phyloP scores from a whole-genome alignment of 2,113 vertebrate genomes.

The Dromiciops gliroides region DNA sequence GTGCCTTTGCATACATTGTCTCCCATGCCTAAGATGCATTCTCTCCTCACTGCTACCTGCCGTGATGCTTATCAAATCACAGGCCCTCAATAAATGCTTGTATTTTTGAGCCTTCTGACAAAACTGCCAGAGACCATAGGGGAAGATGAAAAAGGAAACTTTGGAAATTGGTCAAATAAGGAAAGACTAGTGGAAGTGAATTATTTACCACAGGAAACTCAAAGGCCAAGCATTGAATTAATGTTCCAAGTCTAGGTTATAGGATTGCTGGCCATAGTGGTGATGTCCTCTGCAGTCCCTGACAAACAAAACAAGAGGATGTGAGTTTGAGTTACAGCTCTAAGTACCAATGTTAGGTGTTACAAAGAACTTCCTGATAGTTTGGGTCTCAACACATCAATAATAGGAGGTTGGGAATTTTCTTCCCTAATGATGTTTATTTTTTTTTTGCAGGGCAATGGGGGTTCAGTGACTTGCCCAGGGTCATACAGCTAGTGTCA shows the following conservation, averaged over 20 bases:
- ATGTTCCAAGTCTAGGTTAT: background rate
- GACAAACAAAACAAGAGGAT: background rate
- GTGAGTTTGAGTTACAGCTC: background rate
- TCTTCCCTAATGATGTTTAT: too few relatives aligned
- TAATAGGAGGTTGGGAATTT: background rate
- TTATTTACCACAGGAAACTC: background rate
- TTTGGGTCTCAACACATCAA: background rate
- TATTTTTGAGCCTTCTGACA: background rate
- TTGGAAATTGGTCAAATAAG: slow-evolving; percentile 10
- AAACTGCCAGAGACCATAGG: slow-evolving; percentile 8
- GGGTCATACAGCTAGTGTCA: too few relatives aligned
- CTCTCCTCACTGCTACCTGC: background rate
- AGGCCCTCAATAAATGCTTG: background rate
- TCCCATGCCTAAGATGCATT: background rate
- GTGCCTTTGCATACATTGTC: background rate
- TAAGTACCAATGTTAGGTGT: background rate
- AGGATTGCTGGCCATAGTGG: background rate
- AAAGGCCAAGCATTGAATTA: background rate
- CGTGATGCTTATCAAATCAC: background rate
- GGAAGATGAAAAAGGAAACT: background rate
- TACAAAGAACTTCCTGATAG: background rate
- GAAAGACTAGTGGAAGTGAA: slow-evolving; percentile 25
- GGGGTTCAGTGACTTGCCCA: too few relatives aligned
- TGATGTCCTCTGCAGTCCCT: background rate
- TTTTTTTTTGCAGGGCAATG: too few relatives aligned